These are phyloP conservation scores for Pogonocherus hispidulus DNA, from an alignment of 2,888 invertebrate genomes.

Conservation along the genomic window DNA sequence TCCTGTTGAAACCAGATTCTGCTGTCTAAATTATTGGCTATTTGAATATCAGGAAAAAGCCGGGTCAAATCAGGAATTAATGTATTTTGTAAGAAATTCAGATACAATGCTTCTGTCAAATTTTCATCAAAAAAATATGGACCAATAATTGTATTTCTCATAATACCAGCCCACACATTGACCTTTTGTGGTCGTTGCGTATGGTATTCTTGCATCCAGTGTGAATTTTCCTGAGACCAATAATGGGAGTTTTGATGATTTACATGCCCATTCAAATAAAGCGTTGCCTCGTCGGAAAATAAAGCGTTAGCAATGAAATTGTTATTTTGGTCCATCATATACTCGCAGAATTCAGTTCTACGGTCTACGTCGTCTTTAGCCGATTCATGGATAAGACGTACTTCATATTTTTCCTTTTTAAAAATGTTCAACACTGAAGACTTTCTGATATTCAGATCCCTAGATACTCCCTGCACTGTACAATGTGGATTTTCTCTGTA, in stretches of 20 bases:
- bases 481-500: constrained; percentile 11
- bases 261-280: constrained; percentile 6
- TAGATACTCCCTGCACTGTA: constrained; percentile 18
- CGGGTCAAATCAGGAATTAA: constrained; percentile 16
- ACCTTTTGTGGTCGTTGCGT: neutral
- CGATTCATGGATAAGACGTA: constrained; percentile 10
- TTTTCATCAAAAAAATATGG: constrained; percentile 14
- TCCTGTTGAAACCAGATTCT: constrained; percentile 17
- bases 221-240: constrained; percentile 9
- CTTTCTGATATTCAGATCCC: constrained; percentile 9
- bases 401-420: constrained; percentile 20
- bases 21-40: constrained; percentile 9
- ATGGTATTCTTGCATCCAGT: constrained; percentile 18
- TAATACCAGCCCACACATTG: neutral
- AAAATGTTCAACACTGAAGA: constrained; percentile 17
- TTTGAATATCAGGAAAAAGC: constrained; percentile 22
- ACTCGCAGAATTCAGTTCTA: neutral
- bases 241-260: neutral
- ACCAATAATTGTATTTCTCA: neutral
- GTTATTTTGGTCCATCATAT: neutral
- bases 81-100: constrained; percentile 20
- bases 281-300: constrained; percentile 8
- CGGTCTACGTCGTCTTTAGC: constrained; percentile 6
- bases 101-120: constrained; percentile 20
- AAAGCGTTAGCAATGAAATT: constrained; percentile 5